Evolutionary conservation across 1,140 invertebrate species (phyloP).

Genomic region (Pogonomyrmex californicus): DNA sequence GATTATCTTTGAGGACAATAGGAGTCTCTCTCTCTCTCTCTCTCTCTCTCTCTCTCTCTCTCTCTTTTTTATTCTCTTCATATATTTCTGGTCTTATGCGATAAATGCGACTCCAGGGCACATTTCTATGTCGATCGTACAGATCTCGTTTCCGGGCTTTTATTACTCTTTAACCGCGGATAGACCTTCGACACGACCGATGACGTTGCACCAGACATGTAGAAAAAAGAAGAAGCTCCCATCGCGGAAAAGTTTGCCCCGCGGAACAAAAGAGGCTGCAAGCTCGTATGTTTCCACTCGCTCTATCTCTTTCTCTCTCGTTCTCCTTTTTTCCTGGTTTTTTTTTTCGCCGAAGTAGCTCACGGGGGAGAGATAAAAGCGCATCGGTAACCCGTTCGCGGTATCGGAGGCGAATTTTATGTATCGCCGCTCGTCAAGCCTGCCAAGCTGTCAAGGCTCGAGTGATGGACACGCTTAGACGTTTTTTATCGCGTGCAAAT

Average conservation of each 20-base stretch:
- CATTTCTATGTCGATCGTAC: not conserved
- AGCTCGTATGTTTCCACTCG: slow-evolving; percentile 19
- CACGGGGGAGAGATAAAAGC: slow-evolving; percentile 53
- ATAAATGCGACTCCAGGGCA: not conserved
- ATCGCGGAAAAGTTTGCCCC: slow-evolving; percentile 38
- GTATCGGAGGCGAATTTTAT: slow-evolving; percentile 60
- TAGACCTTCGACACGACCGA: not conserved
- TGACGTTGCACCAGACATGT: not conserved
- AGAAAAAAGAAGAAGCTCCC: slow-evolving; percentile 3
- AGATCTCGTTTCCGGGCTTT: not conserved
- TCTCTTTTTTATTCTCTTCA: not conserved
- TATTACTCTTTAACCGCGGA: slow-evolving; percentile 22
- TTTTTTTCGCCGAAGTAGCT: slow-evolving; percentile 17
- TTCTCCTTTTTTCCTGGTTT: not conserved
- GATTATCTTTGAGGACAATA: not conserved
- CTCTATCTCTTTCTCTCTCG: not conserved
- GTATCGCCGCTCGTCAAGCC: slow-evolving; percentile 30
- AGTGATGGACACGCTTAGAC: slow-evolving; percentile 42
- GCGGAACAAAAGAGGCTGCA: slow-evolving; percentile 36
- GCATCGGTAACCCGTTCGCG: slow-evolving; percentile 20
- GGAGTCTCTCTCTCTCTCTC: not conserved
- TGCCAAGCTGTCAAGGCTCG: slow-evolving; percentile 38
- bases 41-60: no score
- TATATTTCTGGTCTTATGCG: not conserved
- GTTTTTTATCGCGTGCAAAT: slow-evolving; percentile 55